These are phyloP conservation scores for Palloptera scutellata DNA, from an alignment of 2,888 invertebrate species.

Conservation along the genomic window DNA sequence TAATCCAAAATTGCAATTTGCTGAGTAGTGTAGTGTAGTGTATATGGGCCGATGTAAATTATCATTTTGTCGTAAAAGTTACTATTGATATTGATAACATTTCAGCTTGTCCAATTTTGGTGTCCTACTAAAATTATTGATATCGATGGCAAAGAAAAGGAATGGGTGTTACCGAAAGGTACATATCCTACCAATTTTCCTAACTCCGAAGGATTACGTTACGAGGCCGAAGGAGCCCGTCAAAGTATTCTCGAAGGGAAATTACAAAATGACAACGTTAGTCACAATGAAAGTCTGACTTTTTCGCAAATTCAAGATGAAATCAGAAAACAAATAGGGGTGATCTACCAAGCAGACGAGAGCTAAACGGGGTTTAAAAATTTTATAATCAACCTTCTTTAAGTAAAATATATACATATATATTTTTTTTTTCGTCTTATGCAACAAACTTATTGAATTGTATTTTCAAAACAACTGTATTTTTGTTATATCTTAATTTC, in stretches of 20 bases:
- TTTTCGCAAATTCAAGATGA: constrained; percentile 78
- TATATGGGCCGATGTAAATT: too few species aligned
- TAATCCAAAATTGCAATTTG: too few species aligned
- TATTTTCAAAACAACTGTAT: too few species aligned
- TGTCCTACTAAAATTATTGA: constrained; percentile 74
- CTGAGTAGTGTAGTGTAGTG: too few species aligned
- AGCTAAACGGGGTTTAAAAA: constrained; percentile 23
- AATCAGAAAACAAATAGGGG: constrained; percentile 75
- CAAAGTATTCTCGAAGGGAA: constrained; percentile 72
- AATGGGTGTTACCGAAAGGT: constrained; percentile 73
- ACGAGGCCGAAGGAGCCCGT: constrained; percentile 81
- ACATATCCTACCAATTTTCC: constrained; percentile 70
- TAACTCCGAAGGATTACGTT: constrained; percentile 79
- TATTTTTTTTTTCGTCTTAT: not conserved
- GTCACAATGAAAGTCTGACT: constrained; percentile 73
- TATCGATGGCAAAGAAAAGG: constrained; percentile 70
- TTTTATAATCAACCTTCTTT: constrained; percentile 5
- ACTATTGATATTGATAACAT: constrained; percentile 26
- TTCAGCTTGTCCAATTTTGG: constrained; percentile 72
- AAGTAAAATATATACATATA: not conserved
- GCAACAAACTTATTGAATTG: not conserved
- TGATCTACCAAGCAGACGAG: constrained; percentile 65
- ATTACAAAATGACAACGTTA: constrained; percentile 74
- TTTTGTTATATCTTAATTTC: too few species aligned
- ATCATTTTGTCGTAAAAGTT: not conserved